Evolutionary conservation across 2,797 vertebrate genomes (phyloP).

Genomic region (Gambelia wislizenii): DNA sequence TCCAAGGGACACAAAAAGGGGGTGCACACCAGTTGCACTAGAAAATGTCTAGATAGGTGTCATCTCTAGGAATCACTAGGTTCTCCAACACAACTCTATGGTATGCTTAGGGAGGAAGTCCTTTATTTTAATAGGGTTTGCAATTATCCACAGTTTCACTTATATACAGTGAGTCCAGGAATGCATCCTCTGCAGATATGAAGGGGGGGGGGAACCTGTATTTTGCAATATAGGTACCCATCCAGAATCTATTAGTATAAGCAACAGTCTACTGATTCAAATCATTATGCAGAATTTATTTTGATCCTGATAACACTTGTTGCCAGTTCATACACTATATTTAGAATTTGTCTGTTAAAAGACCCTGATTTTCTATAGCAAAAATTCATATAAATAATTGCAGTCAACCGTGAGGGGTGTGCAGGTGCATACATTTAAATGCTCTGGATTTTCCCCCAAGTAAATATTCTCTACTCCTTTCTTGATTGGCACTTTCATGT

Average conservation of each 20-base stretch:
- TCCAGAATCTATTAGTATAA: background rate
- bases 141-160: too few relatives aligned
- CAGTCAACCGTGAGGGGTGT: background rate
- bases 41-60: too few relatives aligned
- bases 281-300: background rate
- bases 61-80: too few relatives aligned
- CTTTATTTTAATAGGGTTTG: too few relatives aligned
- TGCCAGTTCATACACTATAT: background rate
- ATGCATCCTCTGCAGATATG: too few relatives aligned
- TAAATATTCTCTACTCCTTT: background rate
- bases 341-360: background rate
- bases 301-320: fast-evolving
- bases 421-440: too few relatives aligned
- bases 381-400: background rate
- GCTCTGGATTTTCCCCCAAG: background rate
- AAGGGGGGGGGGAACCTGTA: too few relatives aligned
- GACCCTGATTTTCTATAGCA: background rate
- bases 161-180: too few relatives aligned
- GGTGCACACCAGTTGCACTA: too few relatives aligned
- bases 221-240: background rate
- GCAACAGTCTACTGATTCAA: background rate
- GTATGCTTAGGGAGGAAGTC: too few relatives aligned
- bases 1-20: too few relatives aligned
- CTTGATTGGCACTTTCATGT: background rate
- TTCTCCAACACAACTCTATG: too few relatives aligned